Evolutionary conservation across 2,113 vertebrate species (phyloP).

Genomic region (Stomatorhinus ivindoensis): DNA sequence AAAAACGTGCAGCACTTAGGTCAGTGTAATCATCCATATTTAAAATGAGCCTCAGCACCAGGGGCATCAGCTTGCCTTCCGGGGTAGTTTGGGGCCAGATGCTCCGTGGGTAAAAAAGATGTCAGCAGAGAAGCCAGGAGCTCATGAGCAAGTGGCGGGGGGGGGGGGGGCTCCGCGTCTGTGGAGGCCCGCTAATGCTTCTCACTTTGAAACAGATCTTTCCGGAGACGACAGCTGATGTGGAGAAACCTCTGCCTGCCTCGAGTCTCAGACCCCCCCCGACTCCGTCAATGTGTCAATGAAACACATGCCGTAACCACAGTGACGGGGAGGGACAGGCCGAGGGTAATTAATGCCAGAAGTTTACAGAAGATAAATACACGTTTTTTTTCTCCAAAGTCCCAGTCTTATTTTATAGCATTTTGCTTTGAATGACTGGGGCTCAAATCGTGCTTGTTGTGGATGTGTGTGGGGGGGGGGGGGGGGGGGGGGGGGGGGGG

Average conservation of each 20-base stretch:
- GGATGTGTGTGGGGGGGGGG: neutral
- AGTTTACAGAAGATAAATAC: neutral
- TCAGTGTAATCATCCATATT: neutral
- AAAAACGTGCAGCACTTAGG: neutral
- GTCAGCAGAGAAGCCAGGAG: neutral
- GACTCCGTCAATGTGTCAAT: neutral
- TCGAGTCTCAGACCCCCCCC: neutral
- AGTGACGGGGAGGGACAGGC: neutral
- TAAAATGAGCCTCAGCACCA: neutral
- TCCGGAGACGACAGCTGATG: neutral
- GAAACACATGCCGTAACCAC: neutral
- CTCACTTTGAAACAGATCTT: neutral
- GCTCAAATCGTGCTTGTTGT: neutral
- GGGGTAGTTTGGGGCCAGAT: neutral
- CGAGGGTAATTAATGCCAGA: neutral
- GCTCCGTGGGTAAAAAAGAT: neutral
- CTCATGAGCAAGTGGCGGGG: neutral
- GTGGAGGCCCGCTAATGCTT: neutral
- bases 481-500: no score
- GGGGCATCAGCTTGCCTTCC: neutral
- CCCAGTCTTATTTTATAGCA: neutral
- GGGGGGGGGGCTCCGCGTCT: neutral
- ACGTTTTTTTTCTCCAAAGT: neutral
- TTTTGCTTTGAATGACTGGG: neutral
- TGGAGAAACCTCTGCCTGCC: neutral